Percentiles rank a stretch among this genome's conserved stretches.
phyloP scores from a whole-genome alignment of 2,113 vertebrate species.

The Polypterus bichir region DNA sequence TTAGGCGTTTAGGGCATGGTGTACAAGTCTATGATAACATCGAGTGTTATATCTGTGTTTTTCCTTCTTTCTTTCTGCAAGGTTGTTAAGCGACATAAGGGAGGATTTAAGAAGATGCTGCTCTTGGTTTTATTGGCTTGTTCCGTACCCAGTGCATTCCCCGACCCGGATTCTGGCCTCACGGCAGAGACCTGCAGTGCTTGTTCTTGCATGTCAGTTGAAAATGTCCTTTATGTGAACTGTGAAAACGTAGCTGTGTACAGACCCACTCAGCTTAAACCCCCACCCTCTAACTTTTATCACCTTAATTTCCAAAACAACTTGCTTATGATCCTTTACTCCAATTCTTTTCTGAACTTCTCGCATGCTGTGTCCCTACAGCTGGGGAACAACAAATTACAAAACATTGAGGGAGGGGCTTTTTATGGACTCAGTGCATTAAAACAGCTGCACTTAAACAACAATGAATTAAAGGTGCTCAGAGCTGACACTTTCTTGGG shows the following conservation, averaged over 20 bases:
- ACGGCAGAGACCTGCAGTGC: slow-evolving; percentile 88
- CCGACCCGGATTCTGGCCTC: slow-evolving; percentile 69
- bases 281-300: slow-evolving; percentile 83
- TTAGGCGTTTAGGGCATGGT: too few relatives aligned
- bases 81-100: slow-evolving; percentile 68
- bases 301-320: slow-evolving; percentile 98
- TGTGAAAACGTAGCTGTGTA: slow-evolving; percentile 93
- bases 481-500: slow-evolving; percentile 91
- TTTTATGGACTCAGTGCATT: slow-evolving; percentile 84
- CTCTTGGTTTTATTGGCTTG: slow-evolving; percentile 88
- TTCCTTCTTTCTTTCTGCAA: slow-evolving; percentile 33
- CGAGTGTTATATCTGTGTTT: slow-evolving; percentile 10
- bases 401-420: slow-evolving; percentile 94
- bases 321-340: slow-evolving; percentile 83
- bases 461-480: slow-evolving; percentile 93
- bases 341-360: slow-evolving; percentile 93
- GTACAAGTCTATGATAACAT: too few relatives aligned
- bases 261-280: slow-evolving; percentile 86
- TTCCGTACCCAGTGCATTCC: slow-evolving; percentile 62
- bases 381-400: slow-evolving; percentile 93
- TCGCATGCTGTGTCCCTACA: slow-evolving; percentile 93
- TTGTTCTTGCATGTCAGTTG: slow-evolving; percentile 92
- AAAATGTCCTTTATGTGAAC: slow-evolving; percentile 96
- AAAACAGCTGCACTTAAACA: slow-evolving; percentile 97
- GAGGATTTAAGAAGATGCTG: slow-evolving; percentile 94